phyloP scores from a whole-genome alignment of 64 coral and sea anemone species.

The Stylophora pistillata region DNA sequence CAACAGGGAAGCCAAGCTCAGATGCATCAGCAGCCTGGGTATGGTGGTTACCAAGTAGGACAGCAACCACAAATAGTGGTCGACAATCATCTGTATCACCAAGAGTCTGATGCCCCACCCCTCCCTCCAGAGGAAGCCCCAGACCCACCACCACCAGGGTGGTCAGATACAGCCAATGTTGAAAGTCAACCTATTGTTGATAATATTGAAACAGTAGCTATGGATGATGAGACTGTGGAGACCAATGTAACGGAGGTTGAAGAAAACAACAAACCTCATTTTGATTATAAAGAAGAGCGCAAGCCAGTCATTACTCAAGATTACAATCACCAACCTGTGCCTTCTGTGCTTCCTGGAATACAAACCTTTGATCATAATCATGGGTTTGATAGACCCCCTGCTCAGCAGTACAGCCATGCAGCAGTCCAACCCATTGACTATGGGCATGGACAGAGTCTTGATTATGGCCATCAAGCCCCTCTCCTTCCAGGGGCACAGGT shows the following conservation, averaged over 20 bases:
- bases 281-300: slow-evolving; percentile 36
- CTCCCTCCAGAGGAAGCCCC: slow-evolving; percentile 70
- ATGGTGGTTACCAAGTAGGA: slow-evolving; percentile 22
- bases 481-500: slow-evolving; percentile 41
- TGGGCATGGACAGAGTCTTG: slow-evolving; percentile 68
- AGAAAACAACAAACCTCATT: slow-evolving; percentile 10
- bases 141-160: slow-evolving; percentile 65
- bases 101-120: slow-evolving; percentile 58
- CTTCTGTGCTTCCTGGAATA: slow-evolving; percentile 57
- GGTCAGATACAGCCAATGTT: slow-evolving; percentile 24
- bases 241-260: slow-evolving; percentile 10
- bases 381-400: slow-evolving; percentile 61
- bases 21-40: slow-evolving; percentile 46
- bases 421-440: slow-evolving; percentile 85
- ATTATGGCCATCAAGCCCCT: slow-evolving; percentile 50
- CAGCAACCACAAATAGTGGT: slow-evolving; percentile 19
- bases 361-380: slow-evolving; percentile 95
- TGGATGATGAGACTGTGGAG: slow-evolving; percentile 81
- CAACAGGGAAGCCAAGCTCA: slow-evolving; percentile 37
- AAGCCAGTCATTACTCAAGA: slow-evolving; percentile 48
- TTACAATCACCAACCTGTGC: slow-evolving; percentile 66
- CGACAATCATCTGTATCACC: slow-evolving; percentile 31
- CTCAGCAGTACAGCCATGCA: slow-evolving; percentile 46
- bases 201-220: slow-evolving; percentile 89
- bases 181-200: slow-evolving; percentile 38